Evolutionary conservation across 2,797 vertebrate genomes (phyloP), one percentile per base, ranked within the genome.

Genomic region (Pygocentrus nattereri): DNA sequence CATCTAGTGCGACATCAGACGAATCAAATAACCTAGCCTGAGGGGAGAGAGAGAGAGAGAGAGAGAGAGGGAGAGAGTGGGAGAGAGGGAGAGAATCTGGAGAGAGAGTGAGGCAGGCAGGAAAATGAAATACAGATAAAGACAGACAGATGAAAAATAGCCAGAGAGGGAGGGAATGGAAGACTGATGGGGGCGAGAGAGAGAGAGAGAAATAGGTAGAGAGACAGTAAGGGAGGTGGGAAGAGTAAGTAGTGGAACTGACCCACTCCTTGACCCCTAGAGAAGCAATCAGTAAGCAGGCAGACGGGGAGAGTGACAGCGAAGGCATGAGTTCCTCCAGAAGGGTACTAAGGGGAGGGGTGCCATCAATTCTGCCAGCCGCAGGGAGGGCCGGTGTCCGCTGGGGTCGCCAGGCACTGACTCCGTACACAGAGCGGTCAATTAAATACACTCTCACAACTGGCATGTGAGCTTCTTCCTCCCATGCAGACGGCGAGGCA

Each of bases 201-300:
- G 58, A 79, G 52, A 61, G 47, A 71, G 38, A 31, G 23, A 50
- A 18, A 52, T 0, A 10, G 21, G 21, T 10, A 64, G 23, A 76
- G 58, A 49, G 58, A 64, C 1, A 62, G 56, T 34, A 8, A 62
- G 13, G 25, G 21, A 75, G 41, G 25, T 25, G 58, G 10, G 30
- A 54, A 72, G 68, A 72, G 65, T 68, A 68, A 64, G 61, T 64
- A 64, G 61, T 64, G 30, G 18, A 18, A 30, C 61, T 34, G 61
- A 31, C 61, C 30, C 18, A 16, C 2, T 5, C 41, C 58, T 44
- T 62, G 77, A 79, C 56, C 68, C 50, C 34, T 56, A 47, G 44
- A 56, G 64, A 49, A 72, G 71, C 59, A 61, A 64, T 64, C 61
- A 64, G 61, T 64, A 80, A 65, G 71, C 38, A 79, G 75, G 52